phyloP scores from a whole-genome alignment of 2,113 vertebrate species.

The Nipponia nippon region DNA sequence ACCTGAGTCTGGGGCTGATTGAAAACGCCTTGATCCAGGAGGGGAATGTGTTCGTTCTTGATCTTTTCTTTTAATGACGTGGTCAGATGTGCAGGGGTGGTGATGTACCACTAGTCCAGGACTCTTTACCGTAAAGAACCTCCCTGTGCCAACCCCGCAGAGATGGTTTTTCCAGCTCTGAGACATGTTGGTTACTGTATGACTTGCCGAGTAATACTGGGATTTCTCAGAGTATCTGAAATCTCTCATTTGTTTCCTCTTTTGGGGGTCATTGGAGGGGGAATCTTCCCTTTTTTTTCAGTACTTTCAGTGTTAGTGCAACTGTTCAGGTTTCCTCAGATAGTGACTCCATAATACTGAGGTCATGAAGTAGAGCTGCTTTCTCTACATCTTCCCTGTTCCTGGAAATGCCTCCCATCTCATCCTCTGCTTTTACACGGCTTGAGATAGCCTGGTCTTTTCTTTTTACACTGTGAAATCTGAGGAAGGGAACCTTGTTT shows the following conservation, averaged over 20 bases:
- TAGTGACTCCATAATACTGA: background rate
- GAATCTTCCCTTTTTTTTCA: background rate
- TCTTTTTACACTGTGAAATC: background rate
- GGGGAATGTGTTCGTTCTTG: background rate
- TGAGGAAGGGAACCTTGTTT: background rate
- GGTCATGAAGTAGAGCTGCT: background rate
- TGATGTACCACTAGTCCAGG: background rate
- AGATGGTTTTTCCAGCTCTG: background rate
- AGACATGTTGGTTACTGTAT: background rate
- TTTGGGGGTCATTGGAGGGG: background rate
- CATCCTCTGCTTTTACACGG: background rate
- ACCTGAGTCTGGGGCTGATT: background rate
- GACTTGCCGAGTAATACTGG: background rate
- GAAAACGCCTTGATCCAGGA: background rate
- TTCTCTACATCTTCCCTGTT: background rate
- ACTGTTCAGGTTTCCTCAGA: background rate
- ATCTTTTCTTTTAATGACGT: background rate
- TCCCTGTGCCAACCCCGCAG: background rate
- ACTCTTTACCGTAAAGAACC: background rate
- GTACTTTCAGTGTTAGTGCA: background rate
- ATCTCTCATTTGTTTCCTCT: slow-evolving; percentile 16
- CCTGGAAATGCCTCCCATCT: background rate
- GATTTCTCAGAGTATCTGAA: slow-evolving; percentile 3
- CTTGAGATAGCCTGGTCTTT: background rate
- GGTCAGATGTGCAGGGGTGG: background rate